Conservation (phyloP, 2,888 invertebrate species). For the Nomada fabriciana region DNA sequence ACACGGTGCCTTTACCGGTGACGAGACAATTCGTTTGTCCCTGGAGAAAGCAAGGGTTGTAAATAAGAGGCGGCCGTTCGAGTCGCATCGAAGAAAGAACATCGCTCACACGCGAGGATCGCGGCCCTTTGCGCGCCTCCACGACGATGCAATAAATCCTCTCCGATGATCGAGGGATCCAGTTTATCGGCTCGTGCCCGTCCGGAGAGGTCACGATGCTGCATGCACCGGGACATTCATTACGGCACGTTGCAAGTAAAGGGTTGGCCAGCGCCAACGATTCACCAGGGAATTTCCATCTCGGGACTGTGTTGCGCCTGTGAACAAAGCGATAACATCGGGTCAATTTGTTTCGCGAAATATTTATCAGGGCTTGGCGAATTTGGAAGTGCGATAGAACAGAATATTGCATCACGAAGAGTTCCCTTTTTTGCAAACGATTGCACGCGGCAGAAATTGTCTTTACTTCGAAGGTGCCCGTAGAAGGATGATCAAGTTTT, state of each 20-base stretch:
- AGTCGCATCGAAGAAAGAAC: slow-evolving; percentile 39
- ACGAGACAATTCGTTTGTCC: slow-evolving; percentile 34
- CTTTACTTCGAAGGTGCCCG: too few species aligned
- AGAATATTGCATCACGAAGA: not conserved
- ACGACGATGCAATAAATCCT: slow-evolving; percentile 67
- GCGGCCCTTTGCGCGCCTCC: slow-evolving; percentile 57
- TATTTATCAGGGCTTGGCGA: slow-evolving; percentile 1
- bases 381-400: not conserved
- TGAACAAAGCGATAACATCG: slow-evolving; percentile 42
- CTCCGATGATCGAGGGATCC: slow-evolving; percentile 69
- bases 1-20: slow-evolving; percentile 2
- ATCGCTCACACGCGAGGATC: slow-evolving; percentile 55
- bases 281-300: slow-evolving; percentile 55
- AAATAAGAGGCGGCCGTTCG: slow-evolving; percentile 38
- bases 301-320: slow-evolving; percentile 28
- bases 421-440: not conserved
- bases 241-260: slow-evolving; percentile 53
- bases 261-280: slow-evolving; percentile 41
- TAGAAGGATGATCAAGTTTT: too few species aligned
- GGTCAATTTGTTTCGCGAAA: slow-evolving; percentile 39
- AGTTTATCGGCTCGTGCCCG: slow-evolving; percentile 64
- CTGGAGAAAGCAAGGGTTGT: slow-evolving; percentile 25
- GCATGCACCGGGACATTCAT: slow-evolving; percentile 65
- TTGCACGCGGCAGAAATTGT: not conserved
- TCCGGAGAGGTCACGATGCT: slow-evolving; percentile 62